Base-by-base conservation (phyloP, 1,140 invertebrate species). In the Meloidogyne exigua region DNA sequence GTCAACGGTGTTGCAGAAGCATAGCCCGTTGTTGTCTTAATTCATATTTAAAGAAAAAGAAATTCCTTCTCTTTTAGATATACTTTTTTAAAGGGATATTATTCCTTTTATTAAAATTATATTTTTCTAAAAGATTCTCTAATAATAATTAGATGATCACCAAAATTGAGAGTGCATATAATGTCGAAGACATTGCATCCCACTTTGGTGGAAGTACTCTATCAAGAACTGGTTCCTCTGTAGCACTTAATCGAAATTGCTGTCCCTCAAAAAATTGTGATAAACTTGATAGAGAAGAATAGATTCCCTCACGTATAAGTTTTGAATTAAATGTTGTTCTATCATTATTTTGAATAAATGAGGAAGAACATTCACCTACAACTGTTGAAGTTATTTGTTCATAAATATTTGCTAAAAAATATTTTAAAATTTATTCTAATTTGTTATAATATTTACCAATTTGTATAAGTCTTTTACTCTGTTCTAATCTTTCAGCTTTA, bases 1-100 rank as follows among this genome's bases (percentile, higher is more conserved):
- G 89, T 89, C 68, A 87, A 88, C 25, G 89, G 89, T 15, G 88
- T 86, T 23, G 88, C 88, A 73, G 89, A 87, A 15, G 88, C 89
- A 77, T 90, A 89, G 39, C 89, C 89, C 57, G 89, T 90, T 13
- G 89, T 89, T 13, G 89, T 90, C 88, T 25, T 10, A 85, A 72
- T 68, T 83, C 68, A 62, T 62, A 64, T 67, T 23, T 23, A 32
- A 32, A 32, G 7, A 32, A 32, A 32, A 32, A n/a, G n/a, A n/a
- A n/a, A n/a, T n/a, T n/a, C n/a, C n/a, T n/a, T n/a, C n/a, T n/a
- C n/a, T n/a, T n/a, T n/a, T n/a, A n/a, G n/a, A n/a, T n/a, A n/a
- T n/a, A n/a, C n/a, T n/a, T n/a, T n/a, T n/a, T n/a, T 32, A 32
- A 32, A 32, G 28, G 2, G 28, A 32, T n/a, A n/a, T 32, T 32